Conservation (phyloP, 2,797 vertebrate genomes). For the Liasis olivaceus region DNA sequence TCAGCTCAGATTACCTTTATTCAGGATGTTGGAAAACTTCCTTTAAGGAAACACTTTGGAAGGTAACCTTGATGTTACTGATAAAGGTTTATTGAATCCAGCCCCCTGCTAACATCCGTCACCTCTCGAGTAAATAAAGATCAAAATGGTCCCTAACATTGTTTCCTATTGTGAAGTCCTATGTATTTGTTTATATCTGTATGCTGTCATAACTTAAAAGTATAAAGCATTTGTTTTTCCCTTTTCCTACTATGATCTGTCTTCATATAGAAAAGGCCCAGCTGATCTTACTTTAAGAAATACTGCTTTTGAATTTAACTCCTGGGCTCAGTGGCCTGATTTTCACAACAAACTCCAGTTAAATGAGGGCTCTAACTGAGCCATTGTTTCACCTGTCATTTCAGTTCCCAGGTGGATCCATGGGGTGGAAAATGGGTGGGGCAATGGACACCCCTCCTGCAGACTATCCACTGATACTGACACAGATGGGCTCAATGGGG, state of each 20-base stretch:
- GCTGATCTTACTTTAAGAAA: background rate
- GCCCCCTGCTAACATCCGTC: too few relatives aligned
- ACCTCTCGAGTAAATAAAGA: background rate
- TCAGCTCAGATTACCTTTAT: slow-evolving; percentile 93
- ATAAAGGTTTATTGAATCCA: background rate
- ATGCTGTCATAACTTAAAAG: background rate
- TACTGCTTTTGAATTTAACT: background rate
- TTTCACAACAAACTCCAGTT: background rate
- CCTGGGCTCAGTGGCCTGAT: background rate
- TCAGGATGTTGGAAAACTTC: slow-evolving; percentile 89
- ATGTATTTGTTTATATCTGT: background rate
- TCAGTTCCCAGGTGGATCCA: background rate
- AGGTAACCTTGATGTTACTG: slow-evolving; percentile 78
- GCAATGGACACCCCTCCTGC: background rate
- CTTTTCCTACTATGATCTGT: background rate
- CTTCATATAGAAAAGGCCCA: background rate
- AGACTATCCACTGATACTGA: background rate
- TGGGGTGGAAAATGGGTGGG: background rate
- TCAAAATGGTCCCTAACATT: background rate
- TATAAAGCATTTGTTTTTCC: background rate
- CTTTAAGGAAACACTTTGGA: slow-evolving; percentile 78
- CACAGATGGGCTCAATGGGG: background rate
- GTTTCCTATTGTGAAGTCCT: background rate
- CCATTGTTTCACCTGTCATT: background rate
- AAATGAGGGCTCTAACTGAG: background rate